Percentiles rank a stretch among this genome's conserved stretches.
phyloP scores from a whole-genome alignment of 1,140 invertebrate species.

The Teleopsis dalmanni region DNA sequence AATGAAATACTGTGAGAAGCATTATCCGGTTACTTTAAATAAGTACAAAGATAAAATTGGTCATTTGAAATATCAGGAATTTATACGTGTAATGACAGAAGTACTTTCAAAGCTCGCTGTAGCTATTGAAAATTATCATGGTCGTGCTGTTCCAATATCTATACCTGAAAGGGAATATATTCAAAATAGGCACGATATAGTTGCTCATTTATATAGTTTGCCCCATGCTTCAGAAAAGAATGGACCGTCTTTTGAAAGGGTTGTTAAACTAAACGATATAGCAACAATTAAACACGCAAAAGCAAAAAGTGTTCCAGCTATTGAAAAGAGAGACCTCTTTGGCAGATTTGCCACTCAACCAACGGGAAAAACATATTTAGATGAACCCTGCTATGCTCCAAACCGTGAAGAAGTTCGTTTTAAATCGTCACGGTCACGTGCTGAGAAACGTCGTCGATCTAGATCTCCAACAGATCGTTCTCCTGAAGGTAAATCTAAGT shows the following conservation, averaged over 20 bases:
- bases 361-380: background rate
- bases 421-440: background rate
- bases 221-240: conserved; percentile 10
- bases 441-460: background rate
- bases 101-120: conserved; percentile 4
- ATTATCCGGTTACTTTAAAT: conserved; percentile 8
- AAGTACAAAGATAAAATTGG: conserved; percentile 6
- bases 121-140: conserved; percentile 13
- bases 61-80: conserved; percentile 4
- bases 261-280: conserved; percentile 4
- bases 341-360: background rate
- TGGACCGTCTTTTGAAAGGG: conserved; percentile 13
- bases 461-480: background rate
- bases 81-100: conserved; percentile 1
- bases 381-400: conserved; percentile 2
- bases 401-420: background rate
- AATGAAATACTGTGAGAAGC: conserved; percentile 10
- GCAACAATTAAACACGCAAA: background rate
- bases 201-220: conserved; percentile 10
- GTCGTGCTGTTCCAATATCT: conserved; percentile 10
- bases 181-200: conserved; percentile 1
- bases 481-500: background rate
- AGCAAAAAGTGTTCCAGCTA: background rate
- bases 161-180: background rate
- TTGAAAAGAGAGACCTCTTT: background rate